Evolutionary conservation across 1,140 invertebrate species (phyloP), one percentile per base, ranked within the genome.

Genomic region (Drosophila orena): DNA sequence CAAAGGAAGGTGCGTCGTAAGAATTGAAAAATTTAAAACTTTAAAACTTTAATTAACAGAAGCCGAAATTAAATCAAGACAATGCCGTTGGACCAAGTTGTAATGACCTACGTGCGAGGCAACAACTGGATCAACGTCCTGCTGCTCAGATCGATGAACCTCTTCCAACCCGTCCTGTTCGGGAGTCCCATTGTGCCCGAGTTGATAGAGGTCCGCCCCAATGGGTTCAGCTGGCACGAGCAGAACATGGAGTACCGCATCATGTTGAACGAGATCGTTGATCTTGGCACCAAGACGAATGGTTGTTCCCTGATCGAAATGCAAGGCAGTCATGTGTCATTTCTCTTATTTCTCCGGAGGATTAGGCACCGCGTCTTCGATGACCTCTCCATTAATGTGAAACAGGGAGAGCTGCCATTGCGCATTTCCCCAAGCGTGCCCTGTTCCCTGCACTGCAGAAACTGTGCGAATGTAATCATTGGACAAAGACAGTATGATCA

Each of bases 21-120:
- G 4, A 24, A 24, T 24, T 24, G 4, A 24, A 24, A 24, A 24
- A 24, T 24, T 24, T 24, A 24, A 24, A 30, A 30, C 30, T 30
- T 6, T 5, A n/a, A n/a, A n/a, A n/a, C n/a, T n/a, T n/a, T n/a
- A n/a, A n/a, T n/a, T n/a, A 34, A 40, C 1, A 5, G 20, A 5
- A 27, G 0, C 8, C 6, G 7, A 27, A 12, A 12, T 10, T 4
- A 42, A 58, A n/a, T n/a, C 6, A 8, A 3, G 1, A 65, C 10
- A 20, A 83, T 84, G 81, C 71, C 81, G 5, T 12, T 79, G 22
- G 65, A 83, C 38, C 56, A 76, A 22, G 56, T 84, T 7, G 10
- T 80, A 1, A 64, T 77, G 10, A 60, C 54, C 15, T 44, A 59
- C 27, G 6, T 57, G 15, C 61, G 54, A 8, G 15, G 12, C 6